Conservation (phyloP, 2,888 invertebrate species). For the Abrostola triplasia region DNA sequence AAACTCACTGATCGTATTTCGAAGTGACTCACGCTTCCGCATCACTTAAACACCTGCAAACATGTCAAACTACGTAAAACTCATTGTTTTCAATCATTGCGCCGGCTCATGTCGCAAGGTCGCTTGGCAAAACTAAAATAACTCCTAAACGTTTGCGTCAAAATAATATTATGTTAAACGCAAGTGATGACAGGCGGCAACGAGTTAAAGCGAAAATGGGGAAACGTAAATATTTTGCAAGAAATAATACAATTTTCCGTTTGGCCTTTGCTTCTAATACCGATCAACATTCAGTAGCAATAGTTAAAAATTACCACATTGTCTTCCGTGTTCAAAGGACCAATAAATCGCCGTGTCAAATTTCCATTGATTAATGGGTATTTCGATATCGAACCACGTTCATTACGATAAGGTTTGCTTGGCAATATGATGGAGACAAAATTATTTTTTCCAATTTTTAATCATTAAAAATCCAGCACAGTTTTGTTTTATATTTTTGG, state of each 20-base stretch:
- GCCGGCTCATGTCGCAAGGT: constrained; percentile 50
- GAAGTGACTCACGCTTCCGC: constrained; percentile 50
- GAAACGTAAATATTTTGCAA: constrained; percentile 39
- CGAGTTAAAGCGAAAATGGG: constrained; percentile 24
- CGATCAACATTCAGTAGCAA: no score
- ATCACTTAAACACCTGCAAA: constrained; percentile 54
- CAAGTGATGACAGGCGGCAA: constrained; percentile 44
- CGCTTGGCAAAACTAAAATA: constrained; percentile 50
- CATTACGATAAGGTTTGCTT: no score
- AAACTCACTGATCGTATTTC: constrained; percentile 23
- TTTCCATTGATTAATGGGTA: no score
- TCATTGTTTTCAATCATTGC: constrained; percentile 62
- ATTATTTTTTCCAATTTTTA: background rate
- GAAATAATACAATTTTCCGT: background rate
- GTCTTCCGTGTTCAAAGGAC: no score
- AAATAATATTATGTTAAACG: constrained; percentile 46
- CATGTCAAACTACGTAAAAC: constrained; percentile 53
- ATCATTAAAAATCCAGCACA: no score
- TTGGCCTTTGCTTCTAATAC: background rate
- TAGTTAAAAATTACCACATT: no score
- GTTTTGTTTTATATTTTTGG: no score
- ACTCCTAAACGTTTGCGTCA: constrained; percentile 49
- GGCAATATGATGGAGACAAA: no score
- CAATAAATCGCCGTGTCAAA: no score
- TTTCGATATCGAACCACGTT: no score